Evolutionary conservation across 2,797 vertebrate species (phyloP).

Genomic region (Pyrocephalus nanus): DNA sequence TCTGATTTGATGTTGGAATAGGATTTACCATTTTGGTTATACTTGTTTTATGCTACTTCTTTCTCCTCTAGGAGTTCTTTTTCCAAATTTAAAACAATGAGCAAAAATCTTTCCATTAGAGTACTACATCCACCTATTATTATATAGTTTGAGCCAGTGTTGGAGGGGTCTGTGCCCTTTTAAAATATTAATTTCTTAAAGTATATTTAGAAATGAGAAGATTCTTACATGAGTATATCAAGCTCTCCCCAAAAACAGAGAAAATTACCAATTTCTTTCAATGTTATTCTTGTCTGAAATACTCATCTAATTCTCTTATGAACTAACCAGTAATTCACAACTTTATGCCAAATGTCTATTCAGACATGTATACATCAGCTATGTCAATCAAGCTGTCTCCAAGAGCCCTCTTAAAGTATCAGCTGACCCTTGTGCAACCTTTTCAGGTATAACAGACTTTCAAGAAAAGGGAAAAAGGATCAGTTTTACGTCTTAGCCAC

Average conservation of each 20-base stretch:
- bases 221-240: neutral
- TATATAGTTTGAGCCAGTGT: neutral
- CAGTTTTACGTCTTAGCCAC: neutral
- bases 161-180: neutral
- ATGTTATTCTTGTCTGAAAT: neutral
- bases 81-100: neutral
- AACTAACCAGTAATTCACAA: neutral
- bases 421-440: neutral
- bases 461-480: neutral
- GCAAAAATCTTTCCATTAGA: neutral
- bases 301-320: neutral
- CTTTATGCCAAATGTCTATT: neutral
- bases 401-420: neutral
- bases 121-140: neutral
- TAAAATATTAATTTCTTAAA: neutral
- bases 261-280: neutral
- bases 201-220: neutral
- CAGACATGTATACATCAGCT: neutral
- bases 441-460: neutral
- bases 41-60: neutral
- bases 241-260: neutral
- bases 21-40: neutral
- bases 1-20: neutral
- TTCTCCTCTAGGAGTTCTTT: neutral
- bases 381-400: neutral